Conservation (phyloP, 2,797 vertebrate species). For the Gallirallus australis region DNA sequence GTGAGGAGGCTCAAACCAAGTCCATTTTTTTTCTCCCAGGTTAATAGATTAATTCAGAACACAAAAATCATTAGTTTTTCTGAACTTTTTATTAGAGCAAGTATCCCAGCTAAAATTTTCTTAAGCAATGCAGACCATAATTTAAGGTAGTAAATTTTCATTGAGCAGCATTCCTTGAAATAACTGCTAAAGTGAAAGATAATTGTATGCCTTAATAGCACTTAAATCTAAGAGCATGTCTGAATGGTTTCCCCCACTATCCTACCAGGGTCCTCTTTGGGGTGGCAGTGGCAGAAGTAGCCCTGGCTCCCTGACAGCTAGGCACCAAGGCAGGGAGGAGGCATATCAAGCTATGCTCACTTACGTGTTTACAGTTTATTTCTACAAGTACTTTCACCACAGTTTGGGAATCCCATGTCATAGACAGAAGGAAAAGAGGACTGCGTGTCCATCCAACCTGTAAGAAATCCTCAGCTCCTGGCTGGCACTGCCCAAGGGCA, state of each 20-base stretch:
- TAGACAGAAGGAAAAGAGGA: neutral
- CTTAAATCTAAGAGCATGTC: neutral
- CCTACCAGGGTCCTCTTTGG: no score
- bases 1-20: neutral
- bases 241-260: neutral
- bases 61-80: neutral
- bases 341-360: rapidly evolving
- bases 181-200: neutral
- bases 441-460: rapidly evolving
- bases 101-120: neutral
- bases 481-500: rapidly evolving
- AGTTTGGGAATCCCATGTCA: neutral
- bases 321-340: neutral
- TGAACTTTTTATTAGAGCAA: neutral
- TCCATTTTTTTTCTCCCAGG: neutral
- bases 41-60: neutral
- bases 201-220: neutral
- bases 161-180: neutral
- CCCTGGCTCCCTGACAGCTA: rapidly evolving
- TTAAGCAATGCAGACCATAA: neutral
- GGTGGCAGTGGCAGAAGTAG: neutral
- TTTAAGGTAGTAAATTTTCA: neutral
- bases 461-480: neutral
- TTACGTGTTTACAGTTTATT: neutral
- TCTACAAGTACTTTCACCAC: neutral